These are phyloP conservation scores for Gryon sp. DNA, from an alignment of 1,140 invertebrate genomes.

Conservation along the genomic window DNA sequence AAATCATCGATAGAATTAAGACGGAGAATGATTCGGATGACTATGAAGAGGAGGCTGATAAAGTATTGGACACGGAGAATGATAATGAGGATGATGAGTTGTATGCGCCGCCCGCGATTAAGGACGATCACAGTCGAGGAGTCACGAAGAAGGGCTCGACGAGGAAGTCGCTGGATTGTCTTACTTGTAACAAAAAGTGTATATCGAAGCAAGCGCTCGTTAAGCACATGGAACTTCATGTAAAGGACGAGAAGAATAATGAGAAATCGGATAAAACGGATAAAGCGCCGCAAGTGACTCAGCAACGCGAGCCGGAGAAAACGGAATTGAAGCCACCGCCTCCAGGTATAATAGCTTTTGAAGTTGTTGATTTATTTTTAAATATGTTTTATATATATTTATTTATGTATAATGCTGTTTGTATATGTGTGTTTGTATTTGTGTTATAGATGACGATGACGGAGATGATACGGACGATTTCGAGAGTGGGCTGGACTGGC, in stretches of 20 bases:
- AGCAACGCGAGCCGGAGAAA: constrained; percentile 43
- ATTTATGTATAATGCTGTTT: too few relatives aligned
- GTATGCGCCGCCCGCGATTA: constrained; percentile 44
- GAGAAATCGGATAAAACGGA: constrained; percentile 42
- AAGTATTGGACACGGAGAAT: constrained; percentile 3
- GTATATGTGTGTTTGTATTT: too few relatives aligned
- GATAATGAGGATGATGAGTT: constrained; percentile 56
- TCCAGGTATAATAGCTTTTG: too few relatives aligned
- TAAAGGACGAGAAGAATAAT: constrained; percentile 70
- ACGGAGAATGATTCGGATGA: constrained; percentile 73
- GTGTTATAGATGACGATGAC: constrained; percentile 62
- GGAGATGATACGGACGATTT: constrained; percentile 73
- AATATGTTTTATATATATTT: too few relatives aligned
- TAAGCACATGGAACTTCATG: constrained; percentile 75
- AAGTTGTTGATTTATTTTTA: too few relatives aligned
- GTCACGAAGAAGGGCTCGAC: constrained; percentile 58
- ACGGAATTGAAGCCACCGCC: constrained; percentile 7
- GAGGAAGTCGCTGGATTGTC: constrained; percentile 70
- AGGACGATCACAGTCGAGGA: constrained; percentile 21
- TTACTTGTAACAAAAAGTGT: constrained; percentile 72
- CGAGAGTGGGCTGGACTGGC: constrained; percentile 76
- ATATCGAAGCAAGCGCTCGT: constrained; percentile 71
- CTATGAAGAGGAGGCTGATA: constrained; percentile 59
- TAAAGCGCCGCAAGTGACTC: constrained; percentile 9
- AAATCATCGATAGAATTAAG: constrained; percentile 77